phyloP scores from a whole-genome alignment of 2,797 vertebrate species.

The Helostoma temminkii region DNA sequence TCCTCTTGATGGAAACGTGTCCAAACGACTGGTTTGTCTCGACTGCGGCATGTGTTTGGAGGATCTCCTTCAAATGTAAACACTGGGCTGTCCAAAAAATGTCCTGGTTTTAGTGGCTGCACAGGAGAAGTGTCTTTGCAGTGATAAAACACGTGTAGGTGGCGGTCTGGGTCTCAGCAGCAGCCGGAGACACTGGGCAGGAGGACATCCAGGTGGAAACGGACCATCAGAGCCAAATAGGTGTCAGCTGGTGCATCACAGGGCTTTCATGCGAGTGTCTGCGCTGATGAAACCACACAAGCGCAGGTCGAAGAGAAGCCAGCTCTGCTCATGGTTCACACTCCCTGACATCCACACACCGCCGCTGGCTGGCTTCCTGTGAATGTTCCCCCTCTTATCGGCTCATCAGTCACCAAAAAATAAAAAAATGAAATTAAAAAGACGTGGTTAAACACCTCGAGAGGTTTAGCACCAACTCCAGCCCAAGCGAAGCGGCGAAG shows the following conservation, averaged over 20 bases:
- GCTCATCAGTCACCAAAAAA: slow-evolving; percentile 48
- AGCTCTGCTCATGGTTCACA: slow-evolving; percentile 20
- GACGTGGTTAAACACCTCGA: slow-evolving; percentile 26
- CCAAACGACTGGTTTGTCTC: slow-evolving; percentile 34
- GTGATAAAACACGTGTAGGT: slow-evolving; percentile 23
- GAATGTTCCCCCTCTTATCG: slow-evolving; percentile 46
- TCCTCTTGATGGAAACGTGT: slow-evolving; percentile 28
- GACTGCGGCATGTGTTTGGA: slow-evolving; percentile 32
- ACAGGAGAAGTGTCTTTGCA: background rate
- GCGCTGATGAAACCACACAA: background rate
- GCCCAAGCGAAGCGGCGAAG: background rate
- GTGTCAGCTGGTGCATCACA: slow-evolving; percentile 12
- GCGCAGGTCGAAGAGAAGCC: slow-evolving; percentile 8
- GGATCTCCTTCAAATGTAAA: slow-evolving; percentile 28
- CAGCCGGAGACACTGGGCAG: slow-evolving; percentile 37
- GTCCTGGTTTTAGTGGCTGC: slow-evolving; percentile 16
- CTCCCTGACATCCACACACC: slow-evolving; percentile 29
- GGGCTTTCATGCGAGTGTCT: slow-evolving; percentile 6
- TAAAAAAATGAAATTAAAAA: slow-evolving; percentile 38
- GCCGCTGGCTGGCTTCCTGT: slow-evolving; percentile 68
- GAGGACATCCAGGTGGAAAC: slow-evolving; percentile 20
- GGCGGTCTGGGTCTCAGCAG: slow-evolving; percentile 34
- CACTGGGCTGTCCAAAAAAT: slow-evolving; percentile 12
- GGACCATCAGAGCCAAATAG: background rate
- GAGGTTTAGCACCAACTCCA: slow-evolving; percentile 35